phyloP scores from a whole-genome alignment of 2,797 vertebrate genomes.

The Ambastaia sidthimunki region DNA sequence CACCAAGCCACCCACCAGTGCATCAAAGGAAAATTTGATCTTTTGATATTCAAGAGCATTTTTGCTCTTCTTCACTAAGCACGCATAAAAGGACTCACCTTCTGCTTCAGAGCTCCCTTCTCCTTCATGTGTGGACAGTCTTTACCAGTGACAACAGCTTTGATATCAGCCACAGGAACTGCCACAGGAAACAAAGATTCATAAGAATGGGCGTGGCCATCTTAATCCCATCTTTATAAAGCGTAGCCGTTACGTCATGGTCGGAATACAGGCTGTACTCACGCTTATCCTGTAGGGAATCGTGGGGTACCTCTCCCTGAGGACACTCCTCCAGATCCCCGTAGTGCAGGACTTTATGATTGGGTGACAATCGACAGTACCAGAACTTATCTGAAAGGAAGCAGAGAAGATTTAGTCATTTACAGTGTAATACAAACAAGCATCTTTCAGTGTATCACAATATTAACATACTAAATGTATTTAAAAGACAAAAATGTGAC shows the following conservation, averaged over 20 bases:
- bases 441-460: not conserved
- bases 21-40: slow-evolving; percentile 40
- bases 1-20: slow-evolving; percentile 46
- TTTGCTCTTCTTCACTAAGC: slow-evolving; percentile 3
- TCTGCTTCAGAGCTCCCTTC: slow-evolving; percentile 98
- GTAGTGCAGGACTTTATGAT: slow-evolving; percentile 99
- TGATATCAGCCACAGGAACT: slow-evolving; percentile 99
- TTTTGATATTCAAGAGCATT: slow-evolving; percentile 30
- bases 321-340: slow-evolving; percentile 98
- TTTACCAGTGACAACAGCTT: slow-evolving; percentile 98
- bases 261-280: slow-evolving; percentile 68
- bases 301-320: slow-evolving; percentile 94
- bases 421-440: not conserved
- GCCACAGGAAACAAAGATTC: slow-evolving; percentile 51
- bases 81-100: slow-evolving; percentile 75
- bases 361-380: slow-evolving; percentile 97
- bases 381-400: slow-evolving; percentile 91
- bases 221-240: not conserved
- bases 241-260: too few relatives aligned
- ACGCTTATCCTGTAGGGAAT: slow-evolving; percentile 98
- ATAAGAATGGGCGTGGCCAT: not conserved
- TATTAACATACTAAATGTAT: not conserved
- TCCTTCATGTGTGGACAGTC: slow-evolving; percentile 99
- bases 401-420: slow-evolving; percentile 26
- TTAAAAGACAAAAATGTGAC: not conserved